Conservation (phyloP, 1,140 invertebrate species). For the Archivesica marissinica region DNA sequence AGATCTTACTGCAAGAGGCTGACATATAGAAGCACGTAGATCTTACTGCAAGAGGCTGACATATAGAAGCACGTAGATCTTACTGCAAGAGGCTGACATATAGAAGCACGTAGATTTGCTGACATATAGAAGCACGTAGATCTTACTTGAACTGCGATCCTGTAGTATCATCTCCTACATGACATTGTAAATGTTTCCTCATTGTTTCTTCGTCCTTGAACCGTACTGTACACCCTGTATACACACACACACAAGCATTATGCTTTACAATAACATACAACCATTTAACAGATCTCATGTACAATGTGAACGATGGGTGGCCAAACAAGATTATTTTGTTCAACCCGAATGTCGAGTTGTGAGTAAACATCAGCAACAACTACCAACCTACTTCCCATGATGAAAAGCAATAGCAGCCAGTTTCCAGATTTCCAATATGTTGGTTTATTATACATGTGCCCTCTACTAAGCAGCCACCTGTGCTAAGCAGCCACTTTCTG, state of each 20-base stretch:
- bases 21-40: too few relatives aligned
- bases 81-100: too few relatives aligned
- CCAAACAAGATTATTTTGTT: neutral
- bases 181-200: conserved; percentile 86
- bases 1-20: too few relatives aligned
- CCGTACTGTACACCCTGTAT: conserved; percentile 39
- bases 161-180: conserved; percentile 75
- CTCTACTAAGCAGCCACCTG: too few relatives aligned
- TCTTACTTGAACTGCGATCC: conserved; percentile 42
- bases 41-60: too few relatives aligned
- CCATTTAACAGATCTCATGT: neutral
- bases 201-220: conserved; percentile 84
- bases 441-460: too few relatives aligned
- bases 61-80: too few relatives aligned
- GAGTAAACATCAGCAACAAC: neutral
- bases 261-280: neutral
- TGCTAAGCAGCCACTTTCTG: too few relatives aligned
- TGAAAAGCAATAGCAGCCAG: neutral
- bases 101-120: too few relatives aligned
- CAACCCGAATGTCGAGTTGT: neutral
- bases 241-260: neutral
- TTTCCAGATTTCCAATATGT: too few relatives aligned
- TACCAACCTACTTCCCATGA: neutral
- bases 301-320: neutral
- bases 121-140: too few relatives aligned